These are phyloP conservation scores for Sebastiscus albofasciatus DNA, from an alignment of 2,797 vertebrate species.

Conservation along the genomic window DNA sequence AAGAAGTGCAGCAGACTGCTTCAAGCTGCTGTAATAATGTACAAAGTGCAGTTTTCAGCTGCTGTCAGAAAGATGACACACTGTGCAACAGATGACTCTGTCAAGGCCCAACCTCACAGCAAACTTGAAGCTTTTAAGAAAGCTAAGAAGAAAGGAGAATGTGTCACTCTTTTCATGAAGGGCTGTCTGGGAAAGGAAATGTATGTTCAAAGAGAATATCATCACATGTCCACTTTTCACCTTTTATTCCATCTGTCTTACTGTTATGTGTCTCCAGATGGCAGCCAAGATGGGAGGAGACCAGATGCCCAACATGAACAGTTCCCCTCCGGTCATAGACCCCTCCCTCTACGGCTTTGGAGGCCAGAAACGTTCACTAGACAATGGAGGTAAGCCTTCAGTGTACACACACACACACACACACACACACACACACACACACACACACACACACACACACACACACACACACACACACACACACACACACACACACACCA, in stretches of 20 bases:
- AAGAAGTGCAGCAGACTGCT: neutral
- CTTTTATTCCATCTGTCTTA: conserved; percentile 21
- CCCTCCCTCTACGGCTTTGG: conserved; percentile 93
- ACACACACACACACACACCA: neutral
- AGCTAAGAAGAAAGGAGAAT: neutral
- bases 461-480: neutral
- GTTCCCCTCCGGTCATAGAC: conserved; percentile 91
- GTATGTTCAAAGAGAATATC: conserved; percentile 6
- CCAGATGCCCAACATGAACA: conserved; percentile 95
- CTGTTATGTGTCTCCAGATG: conserved; percentile 83
- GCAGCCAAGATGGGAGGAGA: conserved; percentile 96
- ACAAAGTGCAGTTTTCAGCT: conserved; percentile 22
- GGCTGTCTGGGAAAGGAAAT: conserved; percentile 2
- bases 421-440: neutral
- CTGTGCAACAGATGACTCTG: neutral
- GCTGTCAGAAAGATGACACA: conserved; percentile 28
- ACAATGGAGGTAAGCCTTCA: conserved; percentile 91
- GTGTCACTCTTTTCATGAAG: neutral
- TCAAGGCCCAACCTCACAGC: conserved; percentile 4
- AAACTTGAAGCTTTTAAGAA: conserved; percentile 8
- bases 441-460: neutral
- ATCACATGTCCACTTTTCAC: conserved; percentile 1
- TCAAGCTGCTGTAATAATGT: neutral
- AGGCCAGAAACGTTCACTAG: conserved; percentile 92
- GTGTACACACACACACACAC: neutral